These are phyloP conservation scores for Synanthedon vespiformis DNA, from an alignment of 2,888 invertebrate species.

Conservation along the genomic window DNA sequence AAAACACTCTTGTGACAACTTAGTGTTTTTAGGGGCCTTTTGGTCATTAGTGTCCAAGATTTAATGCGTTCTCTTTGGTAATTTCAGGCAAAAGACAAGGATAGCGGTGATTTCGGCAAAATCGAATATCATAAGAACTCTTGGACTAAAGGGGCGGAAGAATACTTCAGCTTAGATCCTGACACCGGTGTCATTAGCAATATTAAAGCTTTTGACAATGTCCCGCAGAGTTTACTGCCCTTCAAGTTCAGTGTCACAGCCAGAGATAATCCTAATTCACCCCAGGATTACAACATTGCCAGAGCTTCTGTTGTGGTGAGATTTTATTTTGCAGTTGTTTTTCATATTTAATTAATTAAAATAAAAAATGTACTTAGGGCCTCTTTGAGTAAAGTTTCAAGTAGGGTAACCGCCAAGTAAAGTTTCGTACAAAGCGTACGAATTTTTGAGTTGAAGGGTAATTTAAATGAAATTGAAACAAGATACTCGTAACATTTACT, in stretches of 20 bases:
- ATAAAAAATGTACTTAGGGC: too few relatives aligned
- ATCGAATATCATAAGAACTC: constrained; percentile 75
- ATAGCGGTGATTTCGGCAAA: constrained; percentile 85
- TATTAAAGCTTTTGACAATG: constrained; percentile 77
- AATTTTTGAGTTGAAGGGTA: too few relatives aligned
- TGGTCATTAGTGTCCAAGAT: too few relatives aligned
- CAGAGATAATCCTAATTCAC: constrained; percentile 78
- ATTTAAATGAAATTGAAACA: too few relatives aligned
- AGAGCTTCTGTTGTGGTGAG: constrained; percentile 75
- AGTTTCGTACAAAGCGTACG: too few relatives aligned
- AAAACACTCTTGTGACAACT: too few relatives aligned
- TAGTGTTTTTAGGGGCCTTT: too few relatives aligned
- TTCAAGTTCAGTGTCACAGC: constrained; percentile 81
- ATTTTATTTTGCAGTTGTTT: constrained; percentile 5
- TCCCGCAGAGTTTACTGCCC: constrained; percentile 74
- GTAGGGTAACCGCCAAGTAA: too few relatives aligned
- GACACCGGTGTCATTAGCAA: constrained; percentile 83
- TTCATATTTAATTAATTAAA: too few relatives aligned
- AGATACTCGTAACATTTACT: too few relatives aligned
- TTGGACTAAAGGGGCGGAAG: constrained; percentile 61
- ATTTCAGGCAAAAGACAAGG: constrained; percentile 82
- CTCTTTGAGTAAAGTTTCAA: too few relatives aligned
- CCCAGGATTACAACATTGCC: constrained; percentile 72
- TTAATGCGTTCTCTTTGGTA: not conserved
- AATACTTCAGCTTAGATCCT: constrained; percentile 80